These are phyloP conservation scores for Drosophila ezoana DNA, from an alignment of 2,888 invertebrate species.

Conservation along the genomic window DNA sequence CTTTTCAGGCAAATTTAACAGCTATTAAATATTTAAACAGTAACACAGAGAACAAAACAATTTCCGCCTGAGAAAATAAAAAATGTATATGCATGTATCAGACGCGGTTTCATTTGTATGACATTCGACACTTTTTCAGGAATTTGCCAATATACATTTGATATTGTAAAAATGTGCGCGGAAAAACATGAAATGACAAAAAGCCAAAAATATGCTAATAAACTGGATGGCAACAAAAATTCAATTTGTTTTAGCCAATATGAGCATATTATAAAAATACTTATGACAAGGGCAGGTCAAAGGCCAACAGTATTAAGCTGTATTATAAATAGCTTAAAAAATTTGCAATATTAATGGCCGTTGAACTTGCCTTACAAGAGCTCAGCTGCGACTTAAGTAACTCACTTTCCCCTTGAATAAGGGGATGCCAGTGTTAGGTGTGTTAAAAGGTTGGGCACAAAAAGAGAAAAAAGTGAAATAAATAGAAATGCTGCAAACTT, in stretches of 20 bases:
- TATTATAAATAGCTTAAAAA: conserved; percentile 8
- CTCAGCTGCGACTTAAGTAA: conserved; percentile 12
- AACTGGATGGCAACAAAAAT: conserved; percentile 4
- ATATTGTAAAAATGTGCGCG: conserved; percentile 11
- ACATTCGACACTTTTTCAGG: conserved; percentile 44
- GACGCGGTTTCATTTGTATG: conserved; percentile 7
- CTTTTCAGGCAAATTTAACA: not conserved
- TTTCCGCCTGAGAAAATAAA: not conserved
- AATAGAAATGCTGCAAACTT: conserved; percentile 56
- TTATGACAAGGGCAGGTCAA: not conserved
- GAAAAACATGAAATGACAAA: not conserved
- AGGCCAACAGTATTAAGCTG: not conserved
- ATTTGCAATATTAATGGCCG: conserved; percentile 1
- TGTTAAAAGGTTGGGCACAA: conserved; percentile 22
- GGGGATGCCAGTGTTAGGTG: conserved; percentile 10
- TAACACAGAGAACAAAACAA: not conserved
- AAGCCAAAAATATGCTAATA: conserved; percentile 4
- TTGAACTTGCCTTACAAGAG: not conserved
- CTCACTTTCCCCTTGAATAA: conserved; percentile 27
- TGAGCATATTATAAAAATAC: too few relatives aligned
- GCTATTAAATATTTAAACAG: not conserved
- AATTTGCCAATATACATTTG: conserved; percentile 42
- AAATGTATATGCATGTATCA: conserved; percentile 2
- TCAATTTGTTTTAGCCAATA: not conserved
- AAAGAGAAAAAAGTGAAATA: not conserved